Evolutionary conservation across 2,888 invertebrate species (phyloP).

Genomic region (Euclidia mi): DNA sequence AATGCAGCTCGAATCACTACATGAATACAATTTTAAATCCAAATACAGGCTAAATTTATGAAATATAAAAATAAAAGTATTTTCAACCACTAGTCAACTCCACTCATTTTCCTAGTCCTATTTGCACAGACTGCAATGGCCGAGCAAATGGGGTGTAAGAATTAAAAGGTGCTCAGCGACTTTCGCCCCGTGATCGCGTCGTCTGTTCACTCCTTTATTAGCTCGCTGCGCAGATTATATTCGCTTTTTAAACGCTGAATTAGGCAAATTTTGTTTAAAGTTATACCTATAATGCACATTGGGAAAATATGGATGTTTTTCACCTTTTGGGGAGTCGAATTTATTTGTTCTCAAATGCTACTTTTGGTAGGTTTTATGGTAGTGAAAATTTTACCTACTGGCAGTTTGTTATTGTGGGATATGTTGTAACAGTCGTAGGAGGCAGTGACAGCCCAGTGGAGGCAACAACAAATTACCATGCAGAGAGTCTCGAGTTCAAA

Average conservation of each 20-base stretch:
- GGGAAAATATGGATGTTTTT: constrained; percentile 18
- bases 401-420: too few species aligned
- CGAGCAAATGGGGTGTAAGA: constrained; percentile 87
- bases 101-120: constrained; percentile 40
- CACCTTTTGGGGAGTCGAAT: constrained; percentile 1
- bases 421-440: too few species aligned
- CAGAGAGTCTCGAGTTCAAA: too few species aligned
- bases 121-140: constrained; percentile 71
- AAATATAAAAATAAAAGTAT: background rate
- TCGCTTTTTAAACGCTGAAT: constrained; percentile 68
- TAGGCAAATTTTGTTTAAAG: constrained; percentile 55
- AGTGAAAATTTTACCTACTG: too few species aligned
- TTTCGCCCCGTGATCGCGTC: constrained; percentile 38
- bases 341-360: too few species aligned
- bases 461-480: too few species aligned
- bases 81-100: constrained; percentile 35
- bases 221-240: constrained; percentile 61
- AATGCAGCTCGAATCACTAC: too few species aligned
- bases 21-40: too few species aligned
- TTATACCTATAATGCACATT: constrained; percentile 19
- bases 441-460: too few species aligned
- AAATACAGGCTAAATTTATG: too few species aligned
- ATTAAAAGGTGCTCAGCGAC: constrained; percentile 84
- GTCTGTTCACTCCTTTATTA: constrained; percentile 79
- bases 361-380: too few species aligned